Evolutionary conservation across 2,113 vertebrate species (phyloP).

Genomic region (Neofelis nebulosa): DNA sequence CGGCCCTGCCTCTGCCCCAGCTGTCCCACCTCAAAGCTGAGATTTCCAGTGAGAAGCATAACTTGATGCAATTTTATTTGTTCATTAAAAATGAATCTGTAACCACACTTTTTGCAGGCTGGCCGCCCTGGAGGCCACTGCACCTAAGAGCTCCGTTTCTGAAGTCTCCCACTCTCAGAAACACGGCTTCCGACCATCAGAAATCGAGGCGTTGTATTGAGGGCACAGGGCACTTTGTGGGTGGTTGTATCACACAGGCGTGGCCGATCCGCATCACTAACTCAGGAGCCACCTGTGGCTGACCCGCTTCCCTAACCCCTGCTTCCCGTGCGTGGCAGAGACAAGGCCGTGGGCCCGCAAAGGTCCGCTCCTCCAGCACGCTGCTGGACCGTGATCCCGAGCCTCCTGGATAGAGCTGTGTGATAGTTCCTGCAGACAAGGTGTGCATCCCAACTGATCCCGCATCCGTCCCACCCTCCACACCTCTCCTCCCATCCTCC

Average conservation of each 20-base stretch:
- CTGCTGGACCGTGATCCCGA: background rate
- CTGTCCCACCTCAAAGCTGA: background rate
- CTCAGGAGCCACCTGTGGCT: background rate
- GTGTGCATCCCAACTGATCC: fast-evolving
- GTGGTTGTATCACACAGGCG: fast-evolving
- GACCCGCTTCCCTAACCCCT: background rate
- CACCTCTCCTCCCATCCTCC: fast-evolving
- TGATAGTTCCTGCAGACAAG: fast-evolving
- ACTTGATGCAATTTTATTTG: background rate
- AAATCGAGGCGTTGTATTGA: fast-evolving
- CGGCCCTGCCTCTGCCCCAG: background rate
- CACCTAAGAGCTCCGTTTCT: background rate
- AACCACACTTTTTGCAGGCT: background rate
- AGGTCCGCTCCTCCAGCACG: background rate
- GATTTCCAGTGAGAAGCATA: background rate
- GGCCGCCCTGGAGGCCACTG: background rate
- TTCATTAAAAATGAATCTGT: background rate
- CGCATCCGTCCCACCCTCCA: fast-evolving
- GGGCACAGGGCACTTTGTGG: fast-evolving
- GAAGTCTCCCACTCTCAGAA: background rate
- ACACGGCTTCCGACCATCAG: too few species aligned
- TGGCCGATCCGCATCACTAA: fast-evolving
- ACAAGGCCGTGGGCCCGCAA: background rate
- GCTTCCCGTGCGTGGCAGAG: fast-evolving
- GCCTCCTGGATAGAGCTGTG: fast-evolving